A percentile compares a stretch with the other conserved stretches of the same genome.
Conservation (phyloP, 2,113 vertebrate genomes). For the Leucosticte australis region DNA sequence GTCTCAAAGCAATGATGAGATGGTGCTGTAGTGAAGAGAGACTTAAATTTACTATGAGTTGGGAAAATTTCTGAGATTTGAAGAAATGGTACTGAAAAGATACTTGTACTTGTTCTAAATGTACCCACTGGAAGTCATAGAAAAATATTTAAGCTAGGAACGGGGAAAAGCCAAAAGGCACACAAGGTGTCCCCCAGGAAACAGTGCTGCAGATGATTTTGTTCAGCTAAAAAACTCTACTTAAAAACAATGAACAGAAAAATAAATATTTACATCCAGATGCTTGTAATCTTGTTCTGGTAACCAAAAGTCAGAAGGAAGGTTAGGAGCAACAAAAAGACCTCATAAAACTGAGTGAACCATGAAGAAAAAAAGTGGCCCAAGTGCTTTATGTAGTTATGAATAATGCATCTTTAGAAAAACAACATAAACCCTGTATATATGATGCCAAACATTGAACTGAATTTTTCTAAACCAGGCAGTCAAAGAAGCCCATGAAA, state of each 20-base stretch:
- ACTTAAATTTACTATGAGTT: not conserved
- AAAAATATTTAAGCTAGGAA: not conserved
- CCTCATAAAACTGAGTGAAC: not conserved
- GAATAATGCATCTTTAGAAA: not conserved
- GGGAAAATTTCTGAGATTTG: not conserved
- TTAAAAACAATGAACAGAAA: not conserved
- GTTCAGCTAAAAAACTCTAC: not conserved
- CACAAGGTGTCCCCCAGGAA: not conserved
- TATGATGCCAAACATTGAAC: not conserved
- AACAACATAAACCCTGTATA: not conserved
- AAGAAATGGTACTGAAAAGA: not conserved
- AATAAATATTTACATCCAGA: not conserved
- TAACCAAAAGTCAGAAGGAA: not conserved
- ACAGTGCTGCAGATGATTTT: not conserved
- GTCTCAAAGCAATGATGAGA: not conserved
- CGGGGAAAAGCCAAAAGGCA: not conserved
- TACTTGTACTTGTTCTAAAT: not conserved
- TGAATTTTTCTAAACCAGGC: not conserved
- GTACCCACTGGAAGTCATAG: not conserved
- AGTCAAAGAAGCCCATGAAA: not conserved
- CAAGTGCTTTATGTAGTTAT: not conserved
- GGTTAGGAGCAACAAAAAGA: not conserved
- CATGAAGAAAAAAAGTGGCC: not conserved
- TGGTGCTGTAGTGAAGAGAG: accelerated
- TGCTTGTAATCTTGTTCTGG: not conserved